Evolutionary conservation across 2,888 invertebrate species (phyloP).

Genomic region (Temnothorax unifasciatus): DNA sequence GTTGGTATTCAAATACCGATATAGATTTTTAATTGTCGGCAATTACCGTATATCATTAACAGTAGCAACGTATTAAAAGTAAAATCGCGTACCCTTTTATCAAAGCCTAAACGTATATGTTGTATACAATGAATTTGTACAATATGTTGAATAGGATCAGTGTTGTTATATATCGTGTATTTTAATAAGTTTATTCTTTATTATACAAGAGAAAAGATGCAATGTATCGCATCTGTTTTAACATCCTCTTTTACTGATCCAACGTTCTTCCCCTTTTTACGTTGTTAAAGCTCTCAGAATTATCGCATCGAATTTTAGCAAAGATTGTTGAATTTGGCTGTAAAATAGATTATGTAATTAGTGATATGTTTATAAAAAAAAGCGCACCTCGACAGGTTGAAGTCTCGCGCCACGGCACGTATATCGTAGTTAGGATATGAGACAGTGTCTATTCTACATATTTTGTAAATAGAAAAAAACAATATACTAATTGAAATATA

Average conservation of each 20-base stretch:
- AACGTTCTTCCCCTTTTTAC: constrained; percentile 61
- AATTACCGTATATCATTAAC: constrained; percentile 22
- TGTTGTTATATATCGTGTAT: constrained; percentile 44
- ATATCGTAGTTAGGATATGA: constrained; percentile 84
- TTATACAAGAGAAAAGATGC: constrained; percentile 26
- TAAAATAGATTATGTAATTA: constrained; percentile 84
- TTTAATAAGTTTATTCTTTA: constrained; percentile 48
- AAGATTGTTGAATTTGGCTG: constrained; percentile 85
- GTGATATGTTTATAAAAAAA: constrained; percentile 76
- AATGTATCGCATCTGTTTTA: constrained; percentile 65
- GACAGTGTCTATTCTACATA: constrained; percentile 82
- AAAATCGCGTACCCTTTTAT: constrained; percentile 26
- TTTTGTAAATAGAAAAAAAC: constrained; percentile 82
- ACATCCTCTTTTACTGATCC: constrained; percentile 66
- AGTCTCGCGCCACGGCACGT: constrained; percentile 83
- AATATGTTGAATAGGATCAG: constrained; percentile 36
- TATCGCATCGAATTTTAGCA: constrained; percentile 81
- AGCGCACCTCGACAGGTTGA: constrained; percentile 79
- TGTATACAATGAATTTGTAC: constrained; percentile 28
- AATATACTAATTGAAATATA: constrained; percentile 76
- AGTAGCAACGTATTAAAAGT: constrained; percentile 13
- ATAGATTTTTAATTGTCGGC: constrained; percentile 23
- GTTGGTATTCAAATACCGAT: neutral
- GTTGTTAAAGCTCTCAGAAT: constrained; percentile 61
- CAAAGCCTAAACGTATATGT: constrained; percentile 13